These are phyloP conservation scores for Semicossyphus pulcher DNA, from an alignment of 2,113 vertebrate species.

Conservation along the genomic window DNA sequence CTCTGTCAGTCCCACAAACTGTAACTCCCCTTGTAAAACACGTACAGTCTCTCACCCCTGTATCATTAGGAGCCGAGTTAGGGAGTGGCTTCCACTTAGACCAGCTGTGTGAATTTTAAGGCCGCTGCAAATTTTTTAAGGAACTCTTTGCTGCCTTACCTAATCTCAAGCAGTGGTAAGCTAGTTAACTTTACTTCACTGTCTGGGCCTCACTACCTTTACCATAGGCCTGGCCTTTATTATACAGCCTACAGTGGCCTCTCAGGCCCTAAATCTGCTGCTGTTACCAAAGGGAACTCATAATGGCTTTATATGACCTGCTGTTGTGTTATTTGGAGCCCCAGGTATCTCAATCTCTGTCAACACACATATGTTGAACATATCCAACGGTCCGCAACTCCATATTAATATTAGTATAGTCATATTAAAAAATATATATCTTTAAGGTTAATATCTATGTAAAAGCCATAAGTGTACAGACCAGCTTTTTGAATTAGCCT, in stretches of 20 bases:
- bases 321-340: no score
- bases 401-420: no score
- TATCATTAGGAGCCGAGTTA: constrained; percentile 47
- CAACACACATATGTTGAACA: no score
- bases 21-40: constrained; percentile 61
- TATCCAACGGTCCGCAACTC: no score
- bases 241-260: no score
- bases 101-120: constrained; percentile 26
- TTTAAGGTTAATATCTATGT: no score
- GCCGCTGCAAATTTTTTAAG: constrained; percentile 27
- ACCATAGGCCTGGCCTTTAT: constrained; percentile 73
- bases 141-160: constrained; percentile 26
- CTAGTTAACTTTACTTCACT: constrained; percentile 29
- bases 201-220: constrained; percentile 56
- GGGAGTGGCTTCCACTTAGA: constrained; percentile 6
- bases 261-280: no score
- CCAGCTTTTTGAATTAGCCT: constrained; percentile 33
- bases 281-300: no score
- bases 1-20: constrained; percentile 51
- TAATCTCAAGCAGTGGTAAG: constrained; percentile 63
- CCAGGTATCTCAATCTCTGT: no score
- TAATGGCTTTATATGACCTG: no score
- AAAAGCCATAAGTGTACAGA: no score
- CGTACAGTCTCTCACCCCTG: constrained; percentile 42
- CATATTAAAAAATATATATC: no score